Conservation (phyloP, 2,888 invertebrate species). For the Caenorhabditis imperialis region DNA sequence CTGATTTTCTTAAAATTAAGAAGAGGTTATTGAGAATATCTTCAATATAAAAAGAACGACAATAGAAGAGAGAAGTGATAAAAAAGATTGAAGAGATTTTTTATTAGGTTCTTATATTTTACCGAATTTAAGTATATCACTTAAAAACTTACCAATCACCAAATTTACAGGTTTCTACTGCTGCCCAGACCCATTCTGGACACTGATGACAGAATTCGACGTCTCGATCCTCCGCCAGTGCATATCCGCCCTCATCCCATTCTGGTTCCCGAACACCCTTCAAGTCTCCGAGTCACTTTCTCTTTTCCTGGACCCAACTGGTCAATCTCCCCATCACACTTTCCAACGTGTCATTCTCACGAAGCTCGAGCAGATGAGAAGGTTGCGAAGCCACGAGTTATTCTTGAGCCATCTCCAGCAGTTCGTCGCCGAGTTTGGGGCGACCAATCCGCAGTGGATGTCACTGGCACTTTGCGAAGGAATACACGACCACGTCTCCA, state of each 20-base stretch:
- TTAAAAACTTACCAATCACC: too few species aligned
- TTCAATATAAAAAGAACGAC: too few species aligned
- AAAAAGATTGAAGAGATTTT: too few species aligned
- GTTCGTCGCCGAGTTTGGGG: conserved; percentile 15
- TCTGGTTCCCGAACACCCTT: conserved; percentile 45
- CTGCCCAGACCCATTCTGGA: conserved; percentile 54
- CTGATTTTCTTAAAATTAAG: too few species aligned
- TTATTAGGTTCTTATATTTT: too few species aligned
- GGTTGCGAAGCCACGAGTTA: conserved; percentile 8
- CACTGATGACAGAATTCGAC: conserved; percentile 57
- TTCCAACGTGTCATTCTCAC: conserved; percentile 54
- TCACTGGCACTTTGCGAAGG: conserved; percentile 17
- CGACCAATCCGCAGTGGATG: not conserved
- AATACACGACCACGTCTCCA: conserved; percentile 29
- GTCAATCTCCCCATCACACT: conserved; percentile 21
- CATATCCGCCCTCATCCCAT: conserved; percentile 24
- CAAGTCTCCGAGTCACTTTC: conserved; percentile 36
- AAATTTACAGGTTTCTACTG: conserved; percentile 42
- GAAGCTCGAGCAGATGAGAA: conserved; percentile 57
- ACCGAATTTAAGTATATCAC: too few species aligned
- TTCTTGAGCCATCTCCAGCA: conserved; percentile 2
- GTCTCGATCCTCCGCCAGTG: conserved; percentile 31
- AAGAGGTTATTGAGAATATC: too few species aligned
- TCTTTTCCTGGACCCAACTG: conserved; percentile 8
- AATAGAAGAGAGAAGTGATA: too few species aligned